Percentiles rank a stretch among this genome's conserved stretches.
These are phyloP conservation scores for Pedionomus torquatus DNA, from an alignment of 2,113 vertebrate species.

Conservation along the genomic window DNA sequence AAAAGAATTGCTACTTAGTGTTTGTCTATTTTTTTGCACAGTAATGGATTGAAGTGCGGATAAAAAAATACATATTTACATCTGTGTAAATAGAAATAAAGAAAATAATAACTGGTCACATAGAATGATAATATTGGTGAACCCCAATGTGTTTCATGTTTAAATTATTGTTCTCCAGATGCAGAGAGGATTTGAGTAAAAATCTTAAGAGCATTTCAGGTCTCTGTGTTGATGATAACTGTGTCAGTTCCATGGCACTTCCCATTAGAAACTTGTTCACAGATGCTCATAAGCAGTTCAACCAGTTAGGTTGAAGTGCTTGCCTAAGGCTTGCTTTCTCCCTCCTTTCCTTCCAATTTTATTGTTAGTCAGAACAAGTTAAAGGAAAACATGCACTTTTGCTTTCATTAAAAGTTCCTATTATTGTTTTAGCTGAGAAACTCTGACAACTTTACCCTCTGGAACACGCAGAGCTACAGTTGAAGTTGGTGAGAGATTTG, in stretches of 20 bases:
- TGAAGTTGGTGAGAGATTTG: neutral
- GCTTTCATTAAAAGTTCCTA: neutral
- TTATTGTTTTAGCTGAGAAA: neutral
- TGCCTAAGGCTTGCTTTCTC: neutral
- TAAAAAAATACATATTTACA: neutral
- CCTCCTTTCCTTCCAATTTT: neutral
- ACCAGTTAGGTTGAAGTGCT: neutral
- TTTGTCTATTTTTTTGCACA: neutral
- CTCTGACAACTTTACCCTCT: neutral
- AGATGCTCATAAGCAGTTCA: neutral
- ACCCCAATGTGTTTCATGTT: neutral
- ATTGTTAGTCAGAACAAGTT: neutral
- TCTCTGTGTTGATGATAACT: neutral
- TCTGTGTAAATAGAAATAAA: neutral
- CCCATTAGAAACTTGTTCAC: neutral
- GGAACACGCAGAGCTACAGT: neutral
- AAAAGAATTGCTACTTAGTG: neutral
- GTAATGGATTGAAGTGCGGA: neutral
- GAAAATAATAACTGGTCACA: neutral
- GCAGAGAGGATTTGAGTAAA: neutral
- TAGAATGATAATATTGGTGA: neutral
- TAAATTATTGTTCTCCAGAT: neutral
- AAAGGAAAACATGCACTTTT: neutral
- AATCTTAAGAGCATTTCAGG: neutral
- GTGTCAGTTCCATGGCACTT: neutral